Conservation (phyloP, 2,113 vertebrate species). For the Xiphophorus couchianus region DNA sequence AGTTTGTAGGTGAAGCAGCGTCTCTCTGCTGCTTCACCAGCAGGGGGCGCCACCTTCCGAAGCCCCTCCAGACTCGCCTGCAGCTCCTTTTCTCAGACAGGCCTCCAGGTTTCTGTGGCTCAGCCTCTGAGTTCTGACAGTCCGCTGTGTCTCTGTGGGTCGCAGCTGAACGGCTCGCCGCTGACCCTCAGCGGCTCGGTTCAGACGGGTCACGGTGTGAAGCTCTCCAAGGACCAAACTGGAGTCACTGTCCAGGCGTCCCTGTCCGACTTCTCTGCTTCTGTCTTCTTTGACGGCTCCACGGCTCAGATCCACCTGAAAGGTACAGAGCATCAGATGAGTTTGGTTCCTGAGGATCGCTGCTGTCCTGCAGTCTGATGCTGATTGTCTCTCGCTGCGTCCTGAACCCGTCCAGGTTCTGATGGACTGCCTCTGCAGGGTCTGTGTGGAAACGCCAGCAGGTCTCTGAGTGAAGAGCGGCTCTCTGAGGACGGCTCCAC, state of each 20-base stretch:
- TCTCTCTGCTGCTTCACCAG: background rate
- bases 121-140: too few relatives aligned
- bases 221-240: slow-evolving; percentile 5
- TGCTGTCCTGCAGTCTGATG: background rate
- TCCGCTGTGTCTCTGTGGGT: background rate
- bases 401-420: background rate
- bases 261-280: background rate
- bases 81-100: too few relatives aligned
- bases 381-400: slow-evolving; percentile 2
- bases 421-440: background rate
- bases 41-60: too few relatives aligned
- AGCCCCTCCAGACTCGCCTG: too few relatives aligned
- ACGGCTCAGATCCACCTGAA: slow-evolving; percentile 11
- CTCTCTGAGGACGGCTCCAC: background rate
- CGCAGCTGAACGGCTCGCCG: background rate
- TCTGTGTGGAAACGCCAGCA: slow-evolving; percentile 14
- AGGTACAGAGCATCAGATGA: background rate
- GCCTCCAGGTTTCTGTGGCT: too few relatives aligned
- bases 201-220: background rate
- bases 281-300: slow-evolving; percentile 21
- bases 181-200: background rate
- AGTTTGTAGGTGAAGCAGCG: background rate
- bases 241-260: slow-evolving; percentile 7
- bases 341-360: background rate
- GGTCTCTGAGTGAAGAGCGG: background rate